phyloP scores from a whole-genome alignment of 2,888 invertebrate genomes.

The Polietes domitor region DNA sequence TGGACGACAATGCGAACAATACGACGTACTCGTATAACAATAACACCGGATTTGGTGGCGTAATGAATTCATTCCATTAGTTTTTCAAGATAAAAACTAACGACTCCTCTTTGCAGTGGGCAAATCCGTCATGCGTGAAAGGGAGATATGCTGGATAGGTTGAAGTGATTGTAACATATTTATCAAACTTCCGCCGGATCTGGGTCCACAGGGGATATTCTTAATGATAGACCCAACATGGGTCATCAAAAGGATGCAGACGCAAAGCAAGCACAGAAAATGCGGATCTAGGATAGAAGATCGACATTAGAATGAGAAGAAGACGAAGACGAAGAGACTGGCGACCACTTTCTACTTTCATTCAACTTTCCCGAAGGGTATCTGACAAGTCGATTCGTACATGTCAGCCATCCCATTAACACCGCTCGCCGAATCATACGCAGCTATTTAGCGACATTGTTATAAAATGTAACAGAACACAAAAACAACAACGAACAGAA shows the following conservation, averaged over 20 bases:
- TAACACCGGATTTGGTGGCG: conserved; percentile 55
- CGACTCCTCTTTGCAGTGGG: conserved; percentile 44
- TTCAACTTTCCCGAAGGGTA: not conserved
- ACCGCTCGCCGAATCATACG: not conserved
- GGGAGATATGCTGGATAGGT: not conserved
- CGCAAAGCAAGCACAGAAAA: no score
- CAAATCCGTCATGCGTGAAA: not conserved
- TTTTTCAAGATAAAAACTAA: conserved; percentile 53
- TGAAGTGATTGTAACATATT: not conserved
- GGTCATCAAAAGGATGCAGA: no score
- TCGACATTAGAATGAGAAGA: no score
- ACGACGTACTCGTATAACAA: not conserved
- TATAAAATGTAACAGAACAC: not conserved
- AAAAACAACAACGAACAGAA: not conserved
- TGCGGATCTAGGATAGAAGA: no score
- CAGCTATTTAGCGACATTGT: conserved; percentile 5
- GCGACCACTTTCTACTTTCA: no score
- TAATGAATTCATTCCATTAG: conserved; percentile 52
- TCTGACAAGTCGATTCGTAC: not conserved
- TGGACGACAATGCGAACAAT: not conserved
- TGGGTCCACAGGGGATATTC: no score
- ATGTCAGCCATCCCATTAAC: not conserved
- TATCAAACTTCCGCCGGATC: no score
- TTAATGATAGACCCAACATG: no score
- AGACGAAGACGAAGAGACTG: no score